Base-by-base conservation (phyloP, 2,888 invertebrate species). In the Philopedon plagiatum region DNA sequence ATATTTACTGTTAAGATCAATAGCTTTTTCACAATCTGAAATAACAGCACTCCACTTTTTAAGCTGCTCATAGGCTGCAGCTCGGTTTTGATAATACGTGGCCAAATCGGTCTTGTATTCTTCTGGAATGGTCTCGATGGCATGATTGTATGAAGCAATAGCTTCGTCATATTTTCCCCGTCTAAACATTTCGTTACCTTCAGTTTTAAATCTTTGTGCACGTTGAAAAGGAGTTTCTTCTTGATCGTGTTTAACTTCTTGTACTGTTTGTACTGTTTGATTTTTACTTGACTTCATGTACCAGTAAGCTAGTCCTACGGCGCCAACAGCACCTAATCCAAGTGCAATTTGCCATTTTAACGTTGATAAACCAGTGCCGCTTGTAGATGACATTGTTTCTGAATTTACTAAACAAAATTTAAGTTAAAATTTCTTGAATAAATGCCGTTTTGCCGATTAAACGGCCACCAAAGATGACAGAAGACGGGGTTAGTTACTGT, bases 51-150 rank as follows among this genome's bases (percentile, higher is more conserved):
- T 90, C 89, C 93, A 94, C 86, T 94, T 93, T 85, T 93, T 92
- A 82, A 97, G 87, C 85, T 96, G 94, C 85, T 98, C 98, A 85
- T 96, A 95, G 46, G 97, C 95, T 13, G 98, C 98, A 9, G 98
- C 98, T 79, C 97, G 91, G 83, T 98, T 98, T 85, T 98, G 98
- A 85, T 96, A 97, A 86, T 95, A 97, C 13, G 95, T 97, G 0
- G 98, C 93, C 65, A 97, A 86, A 78, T 95, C 95, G 0, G 89
- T 89, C 23, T 88, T 88, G 78, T 92, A 90, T 66, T 93, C 90
- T 74, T 88, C 86, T 0, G 95, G 94, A 80, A 97, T 97, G 32
- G 93, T 89, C 78, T 96, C 95, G 63, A 99, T 98, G 0, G 99
- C 99, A 86, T 94, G 93, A 79, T 94, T 94, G 83, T 99, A 99